phyloP scores from a whole-genome alignment of 1,140 invertebrate species.

The Mylabris phalerata region DNA sequence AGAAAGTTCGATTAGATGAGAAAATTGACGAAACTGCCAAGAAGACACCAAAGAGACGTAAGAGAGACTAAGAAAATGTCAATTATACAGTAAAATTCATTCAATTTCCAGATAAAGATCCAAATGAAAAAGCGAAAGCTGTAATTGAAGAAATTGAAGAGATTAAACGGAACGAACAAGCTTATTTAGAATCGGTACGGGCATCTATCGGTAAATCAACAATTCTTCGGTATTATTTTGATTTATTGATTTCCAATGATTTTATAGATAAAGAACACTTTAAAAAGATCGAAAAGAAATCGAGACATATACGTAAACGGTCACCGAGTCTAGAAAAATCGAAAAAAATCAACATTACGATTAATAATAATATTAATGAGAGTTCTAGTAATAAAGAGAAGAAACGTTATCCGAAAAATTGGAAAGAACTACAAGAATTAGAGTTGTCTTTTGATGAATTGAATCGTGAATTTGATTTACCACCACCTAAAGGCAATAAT shows the following conservation, averaged over 20 bases:
- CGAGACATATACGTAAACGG: slow-evolving; percentile 26
- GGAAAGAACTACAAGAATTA: slow-evolving; percentile 29
- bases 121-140: slow-evolving; percentile 29
- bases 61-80: too few relatives aligned
- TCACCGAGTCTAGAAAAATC: slow-evolving; percentile 9
- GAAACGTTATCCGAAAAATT: slow-evolving; percentile 30
- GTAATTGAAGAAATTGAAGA: slow-evolving; percentile 36
- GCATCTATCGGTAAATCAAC: too few relatives aligned
- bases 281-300: slow-evolving; percentile 28
- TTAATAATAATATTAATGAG: too few relatives aligned
- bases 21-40: slow-evolving; percentile 10
- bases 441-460: slow-evolving; percentile 8
- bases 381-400: slow-evolving; percentile 1
- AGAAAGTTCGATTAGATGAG: slow-evolving; percentile 15
- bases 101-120: slow-evolving; percentile 19
- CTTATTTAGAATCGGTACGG: neutral
- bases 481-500: neutral
- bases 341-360: slow-evolving; percentile 2
- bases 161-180: slow-evolving; percentile 28
- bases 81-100: neutral
- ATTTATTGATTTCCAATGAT: neutral
- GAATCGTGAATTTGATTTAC: slow-evolving; percentile 1
- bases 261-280: slow-evolving; percentile 9
- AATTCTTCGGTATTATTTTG: too few relatives aligned
- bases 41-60: slow-evolving; percentile 20